Conservation (phyloP, 2,113 vertebrate genomes). For the Phyllopteryx taeniolatus region DNA sequence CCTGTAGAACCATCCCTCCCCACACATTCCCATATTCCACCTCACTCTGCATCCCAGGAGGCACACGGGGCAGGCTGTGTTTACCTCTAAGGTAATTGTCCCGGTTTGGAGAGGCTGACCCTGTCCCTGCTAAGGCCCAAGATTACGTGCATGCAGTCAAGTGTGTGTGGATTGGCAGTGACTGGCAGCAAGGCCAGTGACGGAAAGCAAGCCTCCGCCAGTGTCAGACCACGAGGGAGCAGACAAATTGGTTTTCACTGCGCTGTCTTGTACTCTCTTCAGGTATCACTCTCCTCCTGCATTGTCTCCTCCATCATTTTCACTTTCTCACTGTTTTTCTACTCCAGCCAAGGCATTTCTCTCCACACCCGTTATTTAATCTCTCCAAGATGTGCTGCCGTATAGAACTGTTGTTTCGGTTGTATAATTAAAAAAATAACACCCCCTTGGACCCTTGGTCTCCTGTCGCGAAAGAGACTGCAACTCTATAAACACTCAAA, state of each 20-base stretch:
- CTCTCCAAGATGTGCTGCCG: conserved; percentile 30
- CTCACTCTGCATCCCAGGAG: conserved; percentile 53
- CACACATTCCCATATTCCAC: conserved; percentile 38
- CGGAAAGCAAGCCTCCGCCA: conserved; percentile 56
- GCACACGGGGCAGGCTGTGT: conserved; percentile 53
- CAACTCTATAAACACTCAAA: conserved; percentile 12
- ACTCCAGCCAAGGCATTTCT: conserved; percentile 20
- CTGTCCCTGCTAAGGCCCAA: conserved; percentile 39
- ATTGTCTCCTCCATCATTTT: conserved; percentile 47
- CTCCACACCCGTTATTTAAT: conserved; percentile 40
- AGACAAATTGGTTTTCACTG: conserved; percentile 67
- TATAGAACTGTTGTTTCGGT: conserved; percentile 29
- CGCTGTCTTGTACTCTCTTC: conserved; percentile 47
- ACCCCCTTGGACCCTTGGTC: conserved; percentile 4
- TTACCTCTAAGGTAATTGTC: conserved; percentile 71
- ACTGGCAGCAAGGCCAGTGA: conserved; percentile 60
- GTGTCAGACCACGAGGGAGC: conserved; percentile 65
- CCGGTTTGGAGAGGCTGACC: conserved; percentile 62
- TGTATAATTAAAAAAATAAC: conserved; percentile 35
- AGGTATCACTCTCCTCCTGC: conserved; percentile 33
- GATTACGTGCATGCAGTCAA: conserved; percentile 13
- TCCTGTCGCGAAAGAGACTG: conserved; percentile 7
- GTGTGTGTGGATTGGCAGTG: conserved; percentile 39
- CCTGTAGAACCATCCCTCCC: conserved; percentile 5
- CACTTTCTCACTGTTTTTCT: conserved; percentile 35